Percentiles rank a stretch among this genome's conserved stretches.
Conservation (phyloP, 2,113 vertebrate genomes). For the Plecturocebus donacophilus region DNA sequence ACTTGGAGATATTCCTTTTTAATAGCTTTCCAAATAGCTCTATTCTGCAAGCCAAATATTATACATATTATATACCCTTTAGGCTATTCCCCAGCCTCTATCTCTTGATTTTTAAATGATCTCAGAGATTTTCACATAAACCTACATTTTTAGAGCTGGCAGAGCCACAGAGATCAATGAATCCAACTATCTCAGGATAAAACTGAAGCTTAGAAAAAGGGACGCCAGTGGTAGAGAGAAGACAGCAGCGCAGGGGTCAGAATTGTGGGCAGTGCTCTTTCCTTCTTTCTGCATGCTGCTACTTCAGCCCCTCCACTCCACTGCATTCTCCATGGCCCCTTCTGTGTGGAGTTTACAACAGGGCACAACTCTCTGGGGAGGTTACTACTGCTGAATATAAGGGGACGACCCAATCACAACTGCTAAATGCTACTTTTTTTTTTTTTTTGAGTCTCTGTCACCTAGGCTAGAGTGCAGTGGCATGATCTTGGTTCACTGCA, state of each 20-base stretch:
- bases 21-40: not conserved
- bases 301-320: not conserved
- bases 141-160: not conserved
- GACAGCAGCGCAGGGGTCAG: fast-evolving
- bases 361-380: not conserved
- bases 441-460: too few relatives aligned
- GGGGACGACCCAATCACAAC: not conserved
- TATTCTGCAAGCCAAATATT: not conserved
- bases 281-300: not conserved
- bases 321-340: not conserved
- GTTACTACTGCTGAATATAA: not conserved
- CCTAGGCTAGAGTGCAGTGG: too few relatives aligned
- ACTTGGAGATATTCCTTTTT: not conserved
- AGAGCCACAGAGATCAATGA: not conserved
- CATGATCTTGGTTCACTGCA: too few relatives aligned
- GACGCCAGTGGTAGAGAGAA: not conserved
- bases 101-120: not conserved
- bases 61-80: not conserved
- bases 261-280: not conserved
- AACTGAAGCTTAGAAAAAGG: not conserved
- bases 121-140: not conserved
- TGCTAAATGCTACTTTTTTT: too few relatives aligned
- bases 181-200: not conserved
- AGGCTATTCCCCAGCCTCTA: not conserved
- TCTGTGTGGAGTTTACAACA: not conserved